Percentiles rank a stretch among this genome's conserved stretches.
Evolutionary conservation across 2,888 invertebrate genomes (phyloP).

Genomic region (Plagodis dolabraria): DNA sequence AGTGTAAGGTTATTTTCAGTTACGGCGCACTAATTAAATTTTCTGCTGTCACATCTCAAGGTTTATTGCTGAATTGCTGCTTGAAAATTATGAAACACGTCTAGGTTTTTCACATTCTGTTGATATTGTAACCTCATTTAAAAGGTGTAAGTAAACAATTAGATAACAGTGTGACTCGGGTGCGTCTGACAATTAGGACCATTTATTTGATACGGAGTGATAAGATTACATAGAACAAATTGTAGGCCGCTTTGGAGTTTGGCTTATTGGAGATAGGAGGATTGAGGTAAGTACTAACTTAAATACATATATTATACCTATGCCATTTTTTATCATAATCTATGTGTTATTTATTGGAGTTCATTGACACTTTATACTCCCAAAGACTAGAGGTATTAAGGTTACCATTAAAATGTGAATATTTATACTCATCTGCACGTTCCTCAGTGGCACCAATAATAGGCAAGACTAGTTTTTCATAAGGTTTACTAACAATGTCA

Average conservation of each 20-base stretch:
- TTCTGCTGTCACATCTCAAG: slow-evolving; percentile 24
- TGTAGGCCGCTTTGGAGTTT: slow-evolving; percentile 40
- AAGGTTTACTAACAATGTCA: too few species aligned
- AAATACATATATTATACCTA: too few species aligned
- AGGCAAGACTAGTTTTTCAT: too few species aligned
- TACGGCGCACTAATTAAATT: slow-evolving; percentile 3
- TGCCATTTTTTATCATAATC: too few species aligned
- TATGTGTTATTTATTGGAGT: not conserved
- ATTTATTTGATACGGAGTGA: slow-evolving; percentile 54
- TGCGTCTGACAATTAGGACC: slow-evolving; percentile 68
- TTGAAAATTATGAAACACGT: slow-evolving; percentile 32
- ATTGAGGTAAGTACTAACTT: not conserved
- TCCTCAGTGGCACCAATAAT: too few species aligned
- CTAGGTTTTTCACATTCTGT: slow-evolving; percentile 35
- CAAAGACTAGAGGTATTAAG: too few species aligned
- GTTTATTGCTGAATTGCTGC: slow-evolving; percentile 22
- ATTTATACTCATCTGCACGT: too few species aligned
- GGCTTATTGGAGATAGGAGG: slow-evolving; percentile 4
- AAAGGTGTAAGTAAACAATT: slow-evolving; percentile 60
- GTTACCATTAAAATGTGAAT: too few species aligned
- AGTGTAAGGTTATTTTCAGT: not conserved
- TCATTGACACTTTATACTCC: not conserved
- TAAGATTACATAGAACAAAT: slow-evolving; percentile 49
- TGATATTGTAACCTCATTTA: slow-evolving; percentile 52
- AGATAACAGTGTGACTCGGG: slow-evolving; percentile 48